phyloP scores from a whole-genome alignment of 2,888 invertebrate genomes.

The Sarcophaga subvicina region DNA sequence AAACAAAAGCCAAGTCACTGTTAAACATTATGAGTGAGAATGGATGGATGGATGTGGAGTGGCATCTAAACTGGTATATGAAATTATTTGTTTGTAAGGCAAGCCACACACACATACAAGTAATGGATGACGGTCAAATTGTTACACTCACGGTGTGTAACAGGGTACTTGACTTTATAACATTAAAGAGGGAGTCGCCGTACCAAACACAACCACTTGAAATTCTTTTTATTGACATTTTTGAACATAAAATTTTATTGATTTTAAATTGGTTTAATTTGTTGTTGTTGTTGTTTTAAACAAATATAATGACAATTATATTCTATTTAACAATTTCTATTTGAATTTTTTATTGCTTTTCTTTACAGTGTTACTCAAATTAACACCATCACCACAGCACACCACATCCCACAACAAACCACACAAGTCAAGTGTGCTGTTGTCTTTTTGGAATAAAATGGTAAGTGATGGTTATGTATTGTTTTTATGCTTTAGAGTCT shows the following conservation, averaged over 20 bases:
- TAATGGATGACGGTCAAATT: not conserved
- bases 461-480: not conserved
- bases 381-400: not conserved
- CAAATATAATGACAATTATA: conserved; percentile 12
- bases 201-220: conserved; percentile 34
- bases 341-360: not conserved
- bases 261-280: conserved; percentile 54
- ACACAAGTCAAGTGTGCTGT: not conserved
- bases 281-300: conserved; percentile 3
- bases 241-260: conserved; percentile 34
- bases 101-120: not conserved
- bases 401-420: too few relatives aligned
- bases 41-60: not conserved
- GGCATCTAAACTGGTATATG: not conserved
- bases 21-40: not conserved
- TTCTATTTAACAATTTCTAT: conserved; percentile 16
- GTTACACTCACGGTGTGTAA: not conserved
- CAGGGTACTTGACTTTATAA: not conserved
- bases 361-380: conserved; percentile 8
- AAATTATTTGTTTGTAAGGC: not conserved
- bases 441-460: not conserved
- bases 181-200: not conserved
- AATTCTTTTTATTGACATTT: conserved; percentile 28
- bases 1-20: not conserved
- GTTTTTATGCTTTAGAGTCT: conserved; percentile 4